Evolutionary conservation across 2,888 invertebrate genomes (phyloP).

Genomic region (Lithodes maja): DNA sequence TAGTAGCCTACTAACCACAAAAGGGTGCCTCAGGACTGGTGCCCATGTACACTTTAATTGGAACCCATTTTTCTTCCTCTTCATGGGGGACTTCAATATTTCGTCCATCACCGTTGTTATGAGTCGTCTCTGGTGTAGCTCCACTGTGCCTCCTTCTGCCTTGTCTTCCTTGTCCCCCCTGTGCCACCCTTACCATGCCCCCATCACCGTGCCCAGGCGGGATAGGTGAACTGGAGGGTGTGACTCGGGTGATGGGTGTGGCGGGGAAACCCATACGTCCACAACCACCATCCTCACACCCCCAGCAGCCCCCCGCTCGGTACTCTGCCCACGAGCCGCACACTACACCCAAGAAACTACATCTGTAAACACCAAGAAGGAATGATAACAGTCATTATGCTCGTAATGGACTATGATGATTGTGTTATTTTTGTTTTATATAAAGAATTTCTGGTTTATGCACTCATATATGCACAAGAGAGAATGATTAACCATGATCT

Average conservation of each 20-base stretch:
- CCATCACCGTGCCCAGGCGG: neutral
- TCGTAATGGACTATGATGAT: too few relatives aligned
- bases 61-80: neutral
- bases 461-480: too few relatives aligned
- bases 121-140: neutral
- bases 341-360: conserved; percentile 44
- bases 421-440: too few relatives aligned
- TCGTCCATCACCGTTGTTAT: too few relatives aligned
- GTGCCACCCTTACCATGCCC: neutral
- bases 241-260: neutral
- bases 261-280: conserved; percentile 53
- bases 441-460: too few relatives aligned
- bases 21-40: conserved; percentile 25
- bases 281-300: conserved; percentile 38
- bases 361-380: conserved; percentile 24
- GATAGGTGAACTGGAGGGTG: neutral
- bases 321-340: conserved; percentile 63
- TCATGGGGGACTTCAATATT: neutral
- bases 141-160: neutral
- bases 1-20: conserved; percentile 39
- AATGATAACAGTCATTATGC: too few relatives aligned
- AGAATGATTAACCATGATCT: too few relatives aligned
- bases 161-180: neutral
- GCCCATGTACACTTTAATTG: conserved; percentile 37
- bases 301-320: conserved; percentile 61